These are phyloP conservation scores for Heterocephalus glaber DNA, from an alignment of 2,113 vertebrate genomes.

Conservation along the genomic window DNA sequence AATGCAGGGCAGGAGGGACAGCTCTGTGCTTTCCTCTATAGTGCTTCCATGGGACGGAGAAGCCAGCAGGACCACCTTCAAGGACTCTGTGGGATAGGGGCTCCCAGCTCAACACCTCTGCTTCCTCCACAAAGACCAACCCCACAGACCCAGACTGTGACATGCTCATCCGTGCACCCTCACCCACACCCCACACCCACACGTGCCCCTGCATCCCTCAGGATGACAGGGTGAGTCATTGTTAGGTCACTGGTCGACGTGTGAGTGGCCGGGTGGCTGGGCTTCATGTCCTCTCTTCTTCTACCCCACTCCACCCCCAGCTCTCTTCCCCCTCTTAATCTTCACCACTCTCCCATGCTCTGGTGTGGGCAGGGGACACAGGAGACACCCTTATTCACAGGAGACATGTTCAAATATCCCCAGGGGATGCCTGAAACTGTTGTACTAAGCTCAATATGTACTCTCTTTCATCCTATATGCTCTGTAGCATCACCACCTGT, in stretches of 20 bases:
- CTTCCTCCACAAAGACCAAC: not conserved
- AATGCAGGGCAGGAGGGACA: not conserved
- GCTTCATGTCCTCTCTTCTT: conserved; percentile 17
- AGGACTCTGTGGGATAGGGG: not conserved
- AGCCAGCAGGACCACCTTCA: not conserved
- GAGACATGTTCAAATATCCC: not conserved
- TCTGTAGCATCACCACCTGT: too few species aligned
- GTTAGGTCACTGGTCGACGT: not conserved
- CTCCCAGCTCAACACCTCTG: not conserved
- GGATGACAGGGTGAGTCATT: not conserved
- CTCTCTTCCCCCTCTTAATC: not conserved
- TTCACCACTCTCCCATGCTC: not conserved
- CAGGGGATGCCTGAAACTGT: too few species aligned
- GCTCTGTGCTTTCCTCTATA: not conserved
- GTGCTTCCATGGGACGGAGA: not conserved
- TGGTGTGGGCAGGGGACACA: not conserved
- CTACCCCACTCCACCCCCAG: not conserved
- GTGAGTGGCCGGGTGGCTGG: not conserved
- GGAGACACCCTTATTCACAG: not conserved
- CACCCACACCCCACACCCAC: not conserved
- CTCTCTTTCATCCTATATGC: not conserved
- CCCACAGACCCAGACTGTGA: not conserved
- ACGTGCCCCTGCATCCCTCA: not conserved
- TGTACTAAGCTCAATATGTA: not conserved
- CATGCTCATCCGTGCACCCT: not conserved